Evolutionary conservation across 1,140 invertebrate genomes (phyloP), one percentile per base, ranked within the genome.

Genomic region (Papilio aristodemus): DNA sequence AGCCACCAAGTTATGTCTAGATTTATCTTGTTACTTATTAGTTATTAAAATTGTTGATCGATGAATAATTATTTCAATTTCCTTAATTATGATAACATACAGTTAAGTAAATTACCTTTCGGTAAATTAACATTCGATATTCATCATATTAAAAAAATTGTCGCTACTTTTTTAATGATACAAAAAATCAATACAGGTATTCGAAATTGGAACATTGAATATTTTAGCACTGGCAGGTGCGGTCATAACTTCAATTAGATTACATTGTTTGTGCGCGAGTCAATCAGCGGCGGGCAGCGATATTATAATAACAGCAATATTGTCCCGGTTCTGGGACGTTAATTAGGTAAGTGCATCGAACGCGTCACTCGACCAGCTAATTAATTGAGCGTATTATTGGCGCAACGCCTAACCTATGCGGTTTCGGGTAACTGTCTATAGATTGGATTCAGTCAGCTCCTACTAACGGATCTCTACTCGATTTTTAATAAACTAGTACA

Each of bases 301-400:
- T 76, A 83, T 81, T 82, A 83, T 81, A 86, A 85, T 80, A 81
- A 85, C 82, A 81, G 75, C 62, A 68, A 72, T 77, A 85, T 83
- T 82, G 79, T 84, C 74, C 78, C 76, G 75, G 77, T 81, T 81
- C 82, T 76, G 80, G 78, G 71, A 77, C 80, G 81, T 87, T 89
- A 87, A 87, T 87, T 87, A 88, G 81, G 84, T 87, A 87, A 84
- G 83, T 86, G 85, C 81, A 71, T 81, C 69, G 79, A 78, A 80
- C 79, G 80, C 81, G 85, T 87, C 78, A 82, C 69, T 78, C 78
- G 74, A 70, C 72, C 50, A 70, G 71, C 80, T 87, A 90, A 90
- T 88, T 87, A 90, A 86, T 87, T 85, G 83, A 80, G 74, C 81
- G 81, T 84, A 85, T 86, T 87, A 84, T 83, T 84, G 79, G 79